These are phyloP conservation scores for Hofmannophila pseudospretella DNA, from an alignment of 2,888 invertebrate genomes.

Conservation along the genomic window DNA sequence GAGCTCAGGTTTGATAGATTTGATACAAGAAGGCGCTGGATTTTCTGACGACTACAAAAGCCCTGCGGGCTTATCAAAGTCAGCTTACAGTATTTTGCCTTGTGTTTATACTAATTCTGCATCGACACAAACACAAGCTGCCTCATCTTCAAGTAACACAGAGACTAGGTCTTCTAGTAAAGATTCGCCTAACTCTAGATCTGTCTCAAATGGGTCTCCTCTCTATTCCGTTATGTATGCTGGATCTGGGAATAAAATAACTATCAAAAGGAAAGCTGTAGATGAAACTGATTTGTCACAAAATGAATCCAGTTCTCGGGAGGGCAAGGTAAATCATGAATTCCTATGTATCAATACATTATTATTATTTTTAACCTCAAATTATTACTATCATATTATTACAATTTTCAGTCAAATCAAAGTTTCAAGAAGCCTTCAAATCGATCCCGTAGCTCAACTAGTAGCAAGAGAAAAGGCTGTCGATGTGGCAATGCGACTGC, in stretches of 20 bases:
- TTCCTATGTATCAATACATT: neutral
- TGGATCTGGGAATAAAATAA: constrained; percentile 89
- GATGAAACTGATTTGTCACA: constrained; percentile 73
- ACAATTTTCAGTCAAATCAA: constrained; percentile 52
- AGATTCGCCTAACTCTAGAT: constrained; percentile 59
- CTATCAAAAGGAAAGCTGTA: constrained; percentile 86
- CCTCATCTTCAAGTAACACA: constrained; percentile 47
- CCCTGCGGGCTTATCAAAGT: constrained; percentile 84
- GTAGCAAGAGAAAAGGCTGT: constrained; percentile 84
- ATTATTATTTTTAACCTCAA: neutral
- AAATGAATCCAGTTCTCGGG: constrained; percentile 51
- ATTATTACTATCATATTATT: neutral
- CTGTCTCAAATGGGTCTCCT: constrained; percentile 61
- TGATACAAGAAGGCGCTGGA: constrained; percentile 88
- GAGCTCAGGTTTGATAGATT: constrained; percentile 81
- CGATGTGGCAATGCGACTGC: constrained; percentile 94
- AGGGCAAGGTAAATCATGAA: constrained; percentile 57
- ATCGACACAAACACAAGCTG: constrained; percentile 61
- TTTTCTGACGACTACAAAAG: constrained; percentile 87
- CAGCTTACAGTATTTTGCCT: constrained; percentile 85
- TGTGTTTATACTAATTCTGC: constrained; percentile 83
- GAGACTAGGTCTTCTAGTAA: constrained; percentile 48
- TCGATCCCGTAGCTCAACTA: constrained; percentile 58
- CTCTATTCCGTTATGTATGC: constrained; percentile 88
- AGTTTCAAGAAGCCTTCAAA: constrained; percentile 72